Evolutionary conservation across 2,888 invertebrate genomes (phyloP), one percentile per base, ranked within the genome.

Genomic region (Spisula solida): DNA sequence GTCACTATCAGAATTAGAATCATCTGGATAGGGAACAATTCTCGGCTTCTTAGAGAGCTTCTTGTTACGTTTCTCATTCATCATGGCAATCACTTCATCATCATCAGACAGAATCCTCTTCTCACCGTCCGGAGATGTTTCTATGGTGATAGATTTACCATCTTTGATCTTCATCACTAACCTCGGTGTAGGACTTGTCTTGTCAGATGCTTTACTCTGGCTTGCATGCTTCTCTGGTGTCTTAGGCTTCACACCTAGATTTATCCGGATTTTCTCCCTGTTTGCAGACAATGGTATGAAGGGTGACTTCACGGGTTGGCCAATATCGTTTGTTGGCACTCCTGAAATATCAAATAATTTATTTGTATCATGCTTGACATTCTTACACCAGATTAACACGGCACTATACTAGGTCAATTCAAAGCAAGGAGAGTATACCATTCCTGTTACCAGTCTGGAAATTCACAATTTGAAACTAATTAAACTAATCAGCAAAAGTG

Each of bases 21-120:
- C 96, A 90, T 95, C 95, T 16, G 94, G 94, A 90, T 97, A 97
- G 48, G 97, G 96, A 88, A 97, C 97, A 60, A 97, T 92, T 75
- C 92, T 88, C 12, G 92, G 88, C 34, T 92, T 92, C 70, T 90
- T 89, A 18, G 70, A 80, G 31, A 81, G 78, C 78, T 87, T 88
- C 66, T 88, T 91, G 14, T 34, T n/a, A 16, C 47, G 60, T 29
- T 81, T 87, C 48, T 82, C 88, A 70, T 84, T 89, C 82, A 75
- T 87, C 51, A 75, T 88, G 10, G 90, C 84, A 16, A 88, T 79
- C n/a, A 90, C 90, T n/a, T 92, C 93, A n/a, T 87, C 86, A 82
- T 90, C 92, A 51, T 93, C 94, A 85, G 94, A 95, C 10, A 95
- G 90, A 47, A 95, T 92, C 85, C 94, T 95, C 31, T 92, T 92